Percentiles rank a stretch among this genome's conserved stretches.
Evolutionary conservation across 1,140 invertebrate genomes (phyloP).

Genomic region (Pogonomyrmex barbatus): DNA sequence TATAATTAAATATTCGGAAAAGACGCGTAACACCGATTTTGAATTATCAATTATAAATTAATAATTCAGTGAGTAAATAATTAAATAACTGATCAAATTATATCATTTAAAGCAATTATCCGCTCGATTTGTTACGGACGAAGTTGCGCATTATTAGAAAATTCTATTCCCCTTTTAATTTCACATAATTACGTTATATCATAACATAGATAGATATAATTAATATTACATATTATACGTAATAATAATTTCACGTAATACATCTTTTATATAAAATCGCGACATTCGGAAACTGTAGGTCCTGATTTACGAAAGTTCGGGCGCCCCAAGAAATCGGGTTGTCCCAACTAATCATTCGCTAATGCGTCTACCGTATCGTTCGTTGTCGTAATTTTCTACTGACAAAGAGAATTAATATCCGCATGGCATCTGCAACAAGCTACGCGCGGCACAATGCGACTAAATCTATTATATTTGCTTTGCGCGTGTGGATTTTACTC

Average conservation of each 20-base stretch:
- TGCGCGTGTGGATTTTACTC: neutral
- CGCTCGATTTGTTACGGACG: neutral
- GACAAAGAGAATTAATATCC: conserved; percentile 48
- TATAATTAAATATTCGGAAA: conserved; percentile 2
- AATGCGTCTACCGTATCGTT: neutral
- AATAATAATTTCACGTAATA: neutral
- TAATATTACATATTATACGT: neutral
- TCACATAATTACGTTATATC: neutral
- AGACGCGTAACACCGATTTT: neutral
- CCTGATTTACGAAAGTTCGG: conserved; percentile 12
- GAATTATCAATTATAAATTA: conserved; percentile 18
- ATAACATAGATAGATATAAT: neutral
- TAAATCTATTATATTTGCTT: conserved; percentile 8
- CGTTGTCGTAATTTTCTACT: conserved; percentile 35
- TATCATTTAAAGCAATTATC: conserved; percentile 2
- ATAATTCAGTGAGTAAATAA: neutral
- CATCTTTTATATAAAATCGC: neutral
- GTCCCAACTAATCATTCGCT: neutral
- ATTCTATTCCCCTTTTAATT: conserved; percentile 14
- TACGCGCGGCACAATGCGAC: neutral
- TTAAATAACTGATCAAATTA: neutral
- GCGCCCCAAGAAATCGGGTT: conserved; percentile 2
- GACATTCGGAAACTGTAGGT: conserved; percentile 9
- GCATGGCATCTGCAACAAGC: conserved; percentile 1
- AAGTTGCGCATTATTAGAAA: neutral